These are phyloP conservation scores for Acrobasis consociella DNA, from an alignment of 2,888 invertebrate genomes.

Conservation along the genomic window DNA sequence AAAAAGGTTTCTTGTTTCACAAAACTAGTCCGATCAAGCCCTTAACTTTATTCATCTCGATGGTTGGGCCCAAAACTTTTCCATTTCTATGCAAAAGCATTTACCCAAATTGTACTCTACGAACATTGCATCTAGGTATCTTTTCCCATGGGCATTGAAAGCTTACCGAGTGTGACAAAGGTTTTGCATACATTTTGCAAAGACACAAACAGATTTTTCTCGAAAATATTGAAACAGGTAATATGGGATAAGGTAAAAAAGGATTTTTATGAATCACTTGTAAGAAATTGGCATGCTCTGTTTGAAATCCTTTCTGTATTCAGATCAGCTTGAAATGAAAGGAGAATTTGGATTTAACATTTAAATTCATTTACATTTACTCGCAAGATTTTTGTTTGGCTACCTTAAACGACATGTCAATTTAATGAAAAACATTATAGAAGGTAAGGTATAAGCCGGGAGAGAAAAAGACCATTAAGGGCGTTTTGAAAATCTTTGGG, in stretches of 20 bases:
- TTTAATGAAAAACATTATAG: too few species aligned
- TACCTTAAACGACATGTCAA: too few species aligned
- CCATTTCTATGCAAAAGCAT: not conserved
- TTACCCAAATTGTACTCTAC: not conserved
- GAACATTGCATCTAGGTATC: not conserved
- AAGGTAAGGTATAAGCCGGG: too few species aligned
- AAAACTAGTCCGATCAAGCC: not conserved
- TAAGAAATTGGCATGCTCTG: not conserved
- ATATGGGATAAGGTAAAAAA: not conserved
- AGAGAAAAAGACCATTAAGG: too few species aligned
- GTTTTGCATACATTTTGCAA: not conserved
- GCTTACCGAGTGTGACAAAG: not conserved
- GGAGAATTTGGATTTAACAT: too few species aligned
- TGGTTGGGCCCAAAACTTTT: slow-evolving; percentile 5
- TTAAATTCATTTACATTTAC: too few species aligned
- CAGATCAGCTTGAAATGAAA: not conserved
- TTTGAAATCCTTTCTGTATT: not conserved
- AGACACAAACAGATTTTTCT: not conserved
- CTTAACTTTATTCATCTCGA: slow-evolving; percentile 13
- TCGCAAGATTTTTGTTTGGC: too few species aligned
- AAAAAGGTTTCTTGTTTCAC: not conserved
- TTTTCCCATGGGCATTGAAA: not conserved
- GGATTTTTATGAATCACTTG: not conserved
- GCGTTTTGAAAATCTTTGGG: too few species aligned
- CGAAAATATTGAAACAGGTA: not conserved